phyloP scores from a whole-genome alignment of 2,888 invertebrate genomes.

The Lasioglossum zephyrum region DNA sequence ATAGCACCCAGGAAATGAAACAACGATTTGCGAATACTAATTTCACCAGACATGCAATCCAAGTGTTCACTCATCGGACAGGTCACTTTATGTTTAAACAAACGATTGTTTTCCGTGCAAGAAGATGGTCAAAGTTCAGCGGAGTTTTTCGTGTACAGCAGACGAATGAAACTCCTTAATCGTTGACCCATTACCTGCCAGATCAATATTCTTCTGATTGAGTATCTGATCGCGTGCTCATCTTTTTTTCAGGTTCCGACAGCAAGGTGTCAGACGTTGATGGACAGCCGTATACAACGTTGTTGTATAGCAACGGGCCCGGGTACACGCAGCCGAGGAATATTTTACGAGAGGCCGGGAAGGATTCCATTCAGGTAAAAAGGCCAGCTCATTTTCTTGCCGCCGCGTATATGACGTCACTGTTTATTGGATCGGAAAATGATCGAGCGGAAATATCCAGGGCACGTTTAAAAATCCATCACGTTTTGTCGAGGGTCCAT shows the following conservation, averaged over 20 bases:
- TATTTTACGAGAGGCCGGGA: slow-evolving; percentile 84
- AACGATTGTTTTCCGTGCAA: not conserved
- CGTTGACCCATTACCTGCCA: slow-evolving; percentile 27
- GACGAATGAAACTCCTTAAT: slow-evolving; percentile 20
- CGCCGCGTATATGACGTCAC: slow-evolving; percentile 42
- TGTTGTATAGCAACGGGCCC: slow-evolving; percentile 92
- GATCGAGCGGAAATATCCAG: slow-evolving; percentile 64
- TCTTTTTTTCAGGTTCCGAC: slow-evolving; percentile 87
- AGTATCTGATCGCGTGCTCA: slow-evolving; percentile 41
- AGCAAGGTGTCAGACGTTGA: slow-evolving; percentile 91
- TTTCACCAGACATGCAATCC: not conserved
- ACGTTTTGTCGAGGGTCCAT: slow-evolving; percentile 54
- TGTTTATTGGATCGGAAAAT: slow-evolving; percentile 70
- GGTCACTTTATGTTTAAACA: not conserved
- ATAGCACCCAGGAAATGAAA: not conserved
- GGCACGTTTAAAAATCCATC: slow-evolving; percentile 69
- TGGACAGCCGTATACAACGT: slow-evolving; percentile 90
- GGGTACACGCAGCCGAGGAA: slow-evolving; percentile 89
- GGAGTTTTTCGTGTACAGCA: not conserved
- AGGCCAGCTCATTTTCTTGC: slow-evolving; percentile 39
- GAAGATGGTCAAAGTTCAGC: not conserved
- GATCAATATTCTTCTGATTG: slow-evolving; percentile 41
- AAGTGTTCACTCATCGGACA: not conserved
- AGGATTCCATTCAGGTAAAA: slow-evolving; percentile 79
- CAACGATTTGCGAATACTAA: not conserved